These are phyloP conservation scores for Acrossocheilus wenchowensis DNA, from an alignment of 2,797 vertebrate species.

Conservation along the genomic window DNA sequence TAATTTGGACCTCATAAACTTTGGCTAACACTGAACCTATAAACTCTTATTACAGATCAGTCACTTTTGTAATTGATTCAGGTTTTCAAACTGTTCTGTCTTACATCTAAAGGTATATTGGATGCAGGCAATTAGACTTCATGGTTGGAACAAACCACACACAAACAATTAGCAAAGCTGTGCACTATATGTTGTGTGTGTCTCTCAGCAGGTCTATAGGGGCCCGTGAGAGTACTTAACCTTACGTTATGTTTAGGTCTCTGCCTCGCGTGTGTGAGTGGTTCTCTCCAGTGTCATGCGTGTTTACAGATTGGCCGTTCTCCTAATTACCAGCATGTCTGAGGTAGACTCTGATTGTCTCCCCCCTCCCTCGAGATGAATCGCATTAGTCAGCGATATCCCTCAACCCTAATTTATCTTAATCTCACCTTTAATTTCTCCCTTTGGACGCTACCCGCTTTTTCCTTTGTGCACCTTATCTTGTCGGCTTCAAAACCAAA, in stretches of 20 bases:
- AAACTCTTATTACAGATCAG: neutral
- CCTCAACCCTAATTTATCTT: conserved; percentile 69
- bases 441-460: conserved; percentile 68
- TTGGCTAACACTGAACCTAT: neutral
- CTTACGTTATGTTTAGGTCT: conserved; percentile 7
- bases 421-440: conserved; percentile 59
- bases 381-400: conserved; percentile 65
- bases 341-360: conserved; percentile 49
- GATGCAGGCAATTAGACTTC: conserved; percentile 1
- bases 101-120: neutral
- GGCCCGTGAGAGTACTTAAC: conserved; percentile 35
- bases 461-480: conserved; percentile 66
- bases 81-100: neutral
- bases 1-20: neutral
- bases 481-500: conserved; percentile 75
- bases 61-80: neutral
- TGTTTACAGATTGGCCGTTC: conserved; percentile 73
- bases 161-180: conserved; percentile 20
- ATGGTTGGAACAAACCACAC: conserved; percentile 1
- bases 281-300: conserved; percentile 46
- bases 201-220: conserved; percentile 5
- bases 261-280: conserved; percentile 26
- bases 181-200: neutral
- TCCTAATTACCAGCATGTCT: conserved; percentile 77
- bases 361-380: conserved; percentile 62